Evolutionary conservation across 1,140 invertebrate species (phyloP), one percentile per base, ranked within the genome.

Genomic region (Maniola jurtina): DNA sequence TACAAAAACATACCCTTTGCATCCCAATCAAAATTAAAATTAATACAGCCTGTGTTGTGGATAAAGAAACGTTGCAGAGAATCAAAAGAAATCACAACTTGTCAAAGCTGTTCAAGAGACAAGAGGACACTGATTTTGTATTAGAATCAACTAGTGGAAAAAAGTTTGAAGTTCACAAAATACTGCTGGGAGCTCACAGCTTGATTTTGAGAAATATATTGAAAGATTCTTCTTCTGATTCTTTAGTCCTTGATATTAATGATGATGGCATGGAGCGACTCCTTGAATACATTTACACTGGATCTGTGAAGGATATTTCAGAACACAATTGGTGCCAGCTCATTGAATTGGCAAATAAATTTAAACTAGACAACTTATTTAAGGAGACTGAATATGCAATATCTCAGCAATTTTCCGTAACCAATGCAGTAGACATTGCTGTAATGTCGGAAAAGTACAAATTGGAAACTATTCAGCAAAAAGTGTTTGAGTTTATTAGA

Each of bases 341-440:
- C 7, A 45, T 85, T 6, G 69, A 80, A 13, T 65, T 88, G 40
- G 77, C 80, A 6, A 63, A 75, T 6, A 81, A 71, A 67, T 87
- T 81, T 61, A 60, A 88, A 47, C 58, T 88, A 7, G 63, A 70
- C n/a, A 75, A 71, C n/a, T 68, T 88, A 40, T 74, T 72, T 36
- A 34, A 69, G 6, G 35, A 85, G 25, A 60, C 69, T 4, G 71
- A 84, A 48, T 48, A 68, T 60, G 67, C 67, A 33, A 71, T 88
- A 4, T 66, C 47, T 36, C 61, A 78, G 14, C 73, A 83, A 3
- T 79, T 88, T 14, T 70, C 65, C 60, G 38, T 83, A 10, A 68
- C 79, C 5, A 89, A 88, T 77, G 84, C 81, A n/a, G 64, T 89
- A 6, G 72, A 80, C 34, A 69, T 85, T 47, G 83, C 80, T 40